These are phyloP conservation scores for Sepiola atlantica DNA, from an alignment of 2,888 invertebrate genomes.

Conservation along the genomic window DNA sequence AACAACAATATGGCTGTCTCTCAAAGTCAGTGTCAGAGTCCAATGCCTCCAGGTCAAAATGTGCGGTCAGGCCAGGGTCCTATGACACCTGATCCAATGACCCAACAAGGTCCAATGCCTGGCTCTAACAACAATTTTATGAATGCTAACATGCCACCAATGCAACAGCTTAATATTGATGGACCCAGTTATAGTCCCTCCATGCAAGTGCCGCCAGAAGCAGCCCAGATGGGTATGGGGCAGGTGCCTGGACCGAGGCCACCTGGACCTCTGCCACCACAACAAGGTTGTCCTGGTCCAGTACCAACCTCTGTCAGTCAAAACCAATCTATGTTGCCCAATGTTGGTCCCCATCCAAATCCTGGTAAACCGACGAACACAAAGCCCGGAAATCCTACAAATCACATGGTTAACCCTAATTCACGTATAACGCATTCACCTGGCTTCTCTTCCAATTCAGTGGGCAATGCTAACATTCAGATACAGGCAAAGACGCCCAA, in stretches of 20 bases:
- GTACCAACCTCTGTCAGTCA: conserved; percentile 55
- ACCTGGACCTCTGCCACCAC: conserved; percentile 45
- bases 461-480: conserved; percentile 86
- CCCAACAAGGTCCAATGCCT: conserved; percentile 61
- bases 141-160: conserved; percentile 77
- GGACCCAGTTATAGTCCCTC: conserved; percentile 63
- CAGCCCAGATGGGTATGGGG: conserved; percentile 56
- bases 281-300: conserved; percentile 47
- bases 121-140: conserved; percentile 77
- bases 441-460: conserved; percentile 62
- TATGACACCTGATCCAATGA: conserved; percentile 49
- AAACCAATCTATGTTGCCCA: conserved; percentile 54
- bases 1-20: conserved; percentile 50
- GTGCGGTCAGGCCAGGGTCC: conserved; percentile 49
- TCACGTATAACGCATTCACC: conserved; percentile 60
- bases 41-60: conserved; percentile 48
- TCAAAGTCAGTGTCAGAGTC: conserved; percentile 50
- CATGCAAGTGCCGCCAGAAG: conserved; percentile 69
- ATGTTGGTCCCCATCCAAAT: conserved; percentile 50
- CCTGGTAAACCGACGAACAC: conserved; percentile 48
- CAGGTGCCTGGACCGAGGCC: conserved; percentile 42
- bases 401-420: conserved; percentile 53
- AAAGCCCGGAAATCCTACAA: conserved; percentile 51
- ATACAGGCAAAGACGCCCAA: conserved; percentile 97
- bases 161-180: conserved; percentile 77